A percentile compares a stretch with the other conserved stretches of the same genome.
phyloP scores from a whole-genome alignment of 2,888 invertebrate species.

The Flexamia atlantica region DNA sequence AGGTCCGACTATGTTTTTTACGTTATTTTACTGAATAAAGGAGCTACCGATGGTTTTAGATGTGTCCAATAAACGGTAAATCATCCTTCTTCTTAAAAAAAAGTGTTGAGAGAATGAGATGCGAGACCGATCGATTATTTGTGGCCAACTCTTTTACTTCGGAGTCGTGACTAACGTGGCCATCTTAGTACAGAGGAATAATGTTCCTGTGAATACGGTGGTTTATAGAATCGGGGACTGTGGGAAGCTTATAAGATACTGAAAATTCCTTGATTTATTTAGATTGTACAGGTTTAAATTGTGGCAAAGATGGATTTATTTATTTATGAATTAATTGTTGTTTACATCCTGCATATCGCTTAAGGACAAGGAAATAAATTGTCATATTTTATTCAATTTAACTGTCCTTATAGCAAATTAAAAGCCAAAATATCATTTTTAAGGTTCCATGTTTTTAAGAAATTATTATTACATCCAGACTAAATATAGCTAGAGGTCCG shows the following conservation, averaged over 20 bases:
- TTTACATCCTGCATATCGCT: too few species aligned
- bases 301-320: too few species aligned
- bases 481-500: too few species aligned
- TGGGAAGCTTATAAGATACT: too few species aligned
- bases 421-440: not conserved
- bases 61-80: not conserved
- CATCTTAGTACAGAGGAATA: not conserved
- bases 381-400: too few species aligned
- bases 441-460: too few species aligned
- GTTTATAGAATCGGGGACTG: too few species aligned
- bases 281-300: too few species aligned
- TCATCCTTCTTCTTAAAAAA: not conserved
- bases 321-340: too few species aligned
- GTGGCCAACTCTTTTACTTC: not conserved
- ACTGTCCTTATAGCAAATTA: not conserved
- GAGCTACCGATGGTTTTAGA: not conserved
- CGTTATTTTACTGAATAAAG: not conserved
- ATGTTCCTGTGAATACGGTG: not conserved
- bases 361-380: too few species aligned
- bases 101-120: not conserved
- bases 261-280: too few species aligned
- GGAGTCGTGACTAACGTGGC: not conserved
- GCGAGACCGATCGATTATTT: not conserved
- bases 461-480: too few species aligned
- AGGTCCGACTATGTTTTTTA: not conserved